Evolutionary conservation across 2,888 invertebrate species (phyloP), one percentile per base, ranked within the genome.

Genomic region (Smittia aterrima): DNA sequence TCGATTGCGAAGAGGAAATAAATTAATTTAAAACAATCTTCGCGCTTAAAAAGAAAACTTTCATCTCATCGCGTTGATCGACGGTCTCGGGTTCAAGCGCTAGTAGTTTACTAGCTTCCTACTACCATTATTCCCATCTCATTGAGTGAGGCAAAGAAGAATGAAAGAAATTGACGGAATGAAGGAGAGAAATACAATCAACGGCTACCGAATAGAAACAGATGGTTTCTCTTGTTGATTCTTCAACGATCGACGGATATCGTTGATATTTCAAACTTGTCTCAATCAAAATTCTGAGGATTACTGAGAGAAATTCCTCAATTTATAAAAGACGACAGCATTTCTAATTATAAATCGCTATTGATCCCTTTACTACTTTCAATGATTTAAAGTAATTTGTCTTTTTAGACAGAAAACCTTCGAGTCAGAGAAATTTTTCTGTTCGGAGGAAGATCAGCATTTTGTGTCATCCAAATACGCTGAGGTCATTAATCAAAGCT

Each of bases 181-280:
- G 25, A 13, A 66, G 25, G 16, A 66, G 58, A 58, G 58, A 66
- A 66, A 66, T n/a, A 47, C 32, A 66, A 38, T 66, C 66, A 27
- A 66, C 38, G 13, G 66, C 66, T 66, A 32, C 66, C 38, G 66
- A 66, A 66, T 40, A 32, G 27, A 66, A 13, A 16, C 66, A 66
- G 66, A 66, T 18, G 66, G 16, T 64, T 25, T n/a, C 38, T n/a
- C n/a, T n/a, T n/a, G 38, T 38, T 4, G 38, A 38, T 38, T 38
- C 38, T 38, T 38, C 38, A 7, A 4, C 38, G 38, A 11, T 38
- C n/a, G n/a, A n/a, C n/a, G n/a, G n/a, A n/a, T n/a, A n/a, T n/a
- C n/a, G n/a, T n/a, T n/a, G n/a, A n/a, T n/a, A n/a, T n/a, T n/a
- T n/a, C n/a, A n/a, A n/a, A n/a, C n/a, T n/a, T n/a, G n/a, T n/a